Percentiles rank a stretch among this genome's conserved stretches.
Evolutionary conservation across 2,797 vertebrate genomes (phyloP).

Genomic region (Balearica regulorum): DNA sequence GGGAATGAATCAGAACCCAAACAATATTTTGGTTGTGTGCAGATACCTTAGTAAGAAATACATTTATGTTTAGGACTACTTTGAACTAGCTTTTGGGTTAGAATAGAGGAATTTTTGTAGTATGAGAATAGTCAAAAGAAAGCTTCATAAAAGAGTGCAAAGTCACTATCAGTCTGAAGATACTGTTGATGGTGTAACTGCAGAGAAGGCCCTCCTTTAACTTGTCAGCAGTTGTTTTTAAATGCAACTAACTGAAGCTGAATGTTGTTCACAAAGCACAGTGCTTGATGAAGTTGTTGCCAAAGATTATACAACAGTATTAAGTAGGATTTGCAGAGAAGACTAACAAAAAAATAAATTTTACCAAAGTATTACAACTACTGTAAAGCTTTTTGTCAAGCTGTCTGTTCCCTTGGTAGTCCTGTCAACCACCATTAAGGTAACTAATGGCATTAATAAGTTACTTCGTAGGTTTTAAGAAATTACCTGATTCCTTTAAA

Average conservation of each 20-base stretch:
- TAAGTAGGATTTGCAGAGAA: conserved; percentile 23
- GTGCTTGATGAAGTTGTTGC: conserved; percentile 27
- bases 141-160: background rate
- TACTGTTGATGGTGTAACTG: background rate
- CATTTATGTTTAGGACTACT: background rate
- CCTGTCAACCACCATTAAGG: background rate
- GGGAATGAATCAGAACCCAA: background rate
- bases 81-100: background rate
- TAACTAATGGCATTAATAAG: background rate
- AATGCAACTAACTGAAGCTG: background rate
- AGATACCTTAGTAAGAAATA: background rate
- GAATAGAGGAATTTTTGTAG: background rate
- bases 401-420: background rate
- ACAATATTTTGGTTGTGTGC: background rate
- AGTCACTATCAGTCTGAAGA: background rate
- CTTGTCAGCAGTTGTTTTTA: conserved; percentile 24
- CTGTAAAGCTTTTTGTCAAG: background rate
- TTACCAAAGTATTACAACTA: background rate
- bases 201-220: background rate
- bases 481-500: background rate
- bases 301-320: conserved; percentile 43
- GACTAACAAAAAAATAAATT: background rate
- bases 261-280: background rate
- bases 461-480: background rate
- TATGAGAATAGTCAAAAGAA: background rate